These are phyloP conservation scores for Eriocheir sinensis DNA, from an alignment of 1,140 invertebrate genomes.

Conservation along the genomic window DNA sequence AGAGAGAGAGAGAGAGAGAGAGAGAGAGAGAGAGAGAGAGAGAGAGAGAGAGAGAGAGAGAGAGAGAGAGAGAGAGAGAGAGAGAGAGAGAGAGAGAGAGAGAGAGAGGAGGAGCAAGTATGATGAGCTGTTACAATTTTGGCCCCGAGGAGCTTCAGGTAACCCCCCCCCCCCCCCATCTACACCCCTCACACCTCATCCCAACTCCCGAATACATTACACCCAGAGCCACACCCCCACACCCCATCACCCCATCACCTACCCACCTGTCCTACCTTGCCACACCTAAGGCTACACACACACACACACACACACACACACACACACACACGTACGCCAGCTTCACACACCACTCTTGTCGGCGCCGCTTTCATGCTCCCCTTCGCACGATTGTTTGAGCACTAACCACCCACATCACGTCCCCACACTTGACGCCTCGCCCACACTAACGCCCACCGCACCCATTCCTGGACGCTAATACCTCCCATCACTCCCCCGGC, in stretches of 20 bases:
- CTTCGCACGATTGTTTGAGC: neutral
- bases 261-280: neutral
- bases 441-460: neutral
- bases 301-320: neutral
- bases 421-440: neutral
- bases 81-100: slow-evolving; percentile 42
- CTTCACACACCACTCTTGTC: neutral
- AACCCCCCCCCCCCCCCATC: neutral
- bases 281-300: neutral
- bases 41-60: slow-evolving; percentile 44
- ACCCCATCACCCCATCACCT: too few species aligned
- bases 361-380: neutral
- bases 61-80: slow-evolving; percentile 47
- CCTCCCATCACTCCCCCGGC: neutral
- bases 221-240: neutral
- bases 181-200: too few species aligned
- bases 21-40: neutral
- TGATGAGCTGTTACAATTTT: neutral
- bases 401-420: neutral
- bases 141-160: neutral
- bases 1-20: neutral
- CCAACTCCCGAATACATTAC: too few species aligned
- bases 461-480: neutral
- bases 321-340: neutral
- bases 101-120: neutral